Evolutionary conservation across 1,140 invertebrate genomes (phyloP), one percentile per base, ranked within the genome.

Genomic region (Maniola jurtina): DNA sequence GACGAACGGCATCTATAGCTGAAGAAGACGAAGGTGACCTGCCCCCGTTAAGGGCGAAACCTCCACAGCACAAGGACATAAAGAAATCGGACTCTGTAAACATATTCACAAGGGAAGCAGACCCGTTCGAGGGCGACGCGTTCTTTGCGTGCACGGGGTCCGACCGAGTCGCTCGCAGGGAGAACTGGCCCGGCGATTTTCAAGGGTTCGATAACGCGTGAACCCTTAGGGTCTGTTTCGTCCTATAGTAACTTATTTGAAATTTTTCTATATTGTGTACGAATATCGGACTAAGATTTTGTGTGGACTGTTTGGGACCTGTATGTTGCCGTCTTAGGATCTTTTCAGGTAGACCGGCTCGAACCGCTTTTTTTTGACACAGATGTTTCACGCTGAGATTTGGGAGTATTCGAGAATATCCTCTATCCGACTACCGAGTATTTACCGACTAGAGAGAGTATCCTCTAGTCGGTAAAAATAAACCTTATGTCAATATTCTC

Each of bases 31-130:
- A 91, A 48, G 75, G 72, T 0, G 84, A 89, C 14, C 60, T 88
- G 0, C 81, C 85, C 0, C 87, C 86, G 0, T 66, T 88, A 0
- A 47, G 85, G 10, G 52, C 79, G 0, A 84, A 80, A 45, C 79
- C 83, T 0, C 73, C 73, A 0, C 69, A 70, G 0, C 82, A 86
- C 36, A 61, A 78, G 55, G 92, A 94, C 63, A 94, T 95, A 16
- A 95, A 95, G 74, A 97, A 97, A 84, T 97, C 96, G 0, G 96
- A 97, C 78, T 97, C 96, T 3, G 94, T 97, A 14, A 97, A 97
- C 82, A 97, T 97, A 71, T 97, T 97, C 86, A 94, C 94, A 6
- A 92, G 95, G 48, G 93, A 93, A 64, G 82, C 81, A 0, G 96
- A 97, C 92, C 96, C 96, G 5, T 97, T 97, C 83, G 95, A 96